phyloP scores from a whole-genome alignment of 2,113 vertebrate genomes.

The Eretmochelys imbricata region DNA sequence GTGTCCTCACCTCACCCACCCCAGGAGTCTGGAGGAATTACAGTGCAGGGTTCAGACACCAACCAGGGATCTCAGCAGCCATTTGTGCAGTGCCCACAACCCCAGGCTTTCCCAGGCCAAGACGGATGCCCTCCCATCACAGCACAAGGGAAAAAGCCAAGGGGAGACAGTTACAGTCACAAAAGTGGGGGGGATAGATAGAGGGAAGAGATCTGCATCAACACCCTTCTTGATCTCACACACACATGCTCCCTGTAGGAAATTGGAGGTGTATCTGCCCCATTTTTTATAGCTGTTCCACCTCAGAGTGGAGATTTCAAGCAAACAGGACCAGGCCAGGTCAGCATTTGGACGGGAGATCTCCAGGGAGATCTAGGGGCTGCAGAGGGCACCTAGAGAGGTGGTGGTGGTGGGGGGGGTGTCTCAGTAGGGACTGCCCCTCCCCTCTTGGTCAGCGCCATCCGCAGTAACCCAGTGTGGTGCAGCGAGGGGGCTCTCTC shows the following conservation, averaged over 20 bases:
- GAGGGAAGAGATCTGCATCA: background rate
- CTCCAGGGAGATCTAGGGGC: background rate
- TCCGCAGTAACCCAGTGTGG: background rate
- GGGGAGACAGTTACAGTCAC: background rate
- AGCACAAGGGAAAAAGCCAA: background rate
- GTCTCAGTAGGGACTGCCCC: background rate
- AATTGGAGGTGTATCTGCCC: background rate
- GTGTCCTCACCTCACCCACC: background rate
- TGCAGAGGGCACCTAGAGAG: background rate
- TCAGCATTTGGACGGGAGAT: background rate
- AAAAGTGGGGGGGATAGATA: too few relatives aligned
- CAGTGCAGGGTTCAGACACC: background rate
- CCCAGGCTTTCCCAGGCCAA: background rate
- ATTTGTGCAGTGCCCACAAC: background rate
- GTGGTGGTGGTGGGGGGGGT: background rate
- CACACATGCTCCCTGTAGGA: background rate
- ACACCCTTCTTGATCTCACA: background rate
- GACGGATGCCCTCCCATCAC: background rate
- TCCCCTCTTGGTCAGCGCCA: background rate
- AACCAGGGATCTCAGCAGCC: background rate
- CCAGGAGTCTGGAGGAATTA: background rate
- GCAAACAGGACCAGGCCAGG: background rate
- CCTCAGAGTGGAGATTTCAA: background rate
- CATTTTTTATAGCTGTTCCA: background rate
- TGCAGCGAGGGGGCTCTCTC: background rate